Conservation (phyloP, 1,140 invertebrate genomes). For the Cydia strobilella region DNA sequence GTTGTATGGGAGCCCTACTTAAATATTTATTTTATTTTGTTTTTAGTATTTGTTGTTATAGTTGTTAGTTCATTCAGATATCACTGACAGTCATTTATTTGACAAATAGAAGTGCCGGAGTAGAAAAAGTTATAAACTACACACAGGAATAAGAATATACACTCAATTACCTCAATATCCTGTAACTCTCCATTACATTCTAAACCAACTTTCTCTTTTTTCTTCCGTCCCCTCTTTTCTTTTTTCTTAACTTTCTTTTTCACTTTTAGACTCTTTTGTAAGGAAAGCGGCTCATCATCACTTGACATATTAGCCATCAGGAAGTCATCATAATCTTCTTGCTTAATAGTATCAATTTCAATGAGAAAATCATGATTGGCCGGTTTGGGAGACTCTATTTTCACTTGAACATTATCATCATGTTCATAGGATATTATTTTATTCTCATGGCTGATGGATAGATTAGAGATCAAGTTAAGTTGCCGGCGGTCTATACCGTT, state of each 20-base stretch:
- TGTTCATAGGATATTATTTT: neutral
- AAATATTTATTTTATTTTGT: too few relatives aligned
- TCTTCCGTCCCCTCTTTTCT: slow-evolving; percentile 39
- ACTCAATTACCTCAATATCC: neutral
- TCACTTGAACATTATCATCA: neutral
- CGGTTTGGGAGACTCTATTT: neutral
- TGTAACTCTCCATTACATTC: slow-evolving; percentile 4
- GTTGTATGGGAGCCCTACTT: too few relatives aligned
- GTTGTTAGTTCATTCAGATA: too few relatives aligned
- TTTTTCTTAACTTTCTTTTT: slow-evolving; percentile 39
- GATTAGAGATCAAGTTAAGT: neutral
- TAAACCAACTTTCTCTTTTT: slow-evolving; percentile 39
- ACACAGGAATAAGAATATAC: neutral
- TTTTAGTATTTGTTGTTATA: too few relatives aligned
- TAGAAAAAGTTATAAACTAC: too few relatives aligned
- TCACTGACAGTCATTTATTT: too few relatives aligned
- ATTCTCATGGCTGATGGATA: neutral
- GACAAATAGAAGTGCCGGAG: too few relatives aligned
- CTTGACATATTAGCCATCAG: slow-evolving; percentile 18
- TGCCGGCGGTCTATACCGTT: neutral
- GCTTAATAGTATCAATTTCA: slow-evolving; percentile 1
- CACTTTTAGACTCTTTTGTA: slow-evolving; percentile 39
- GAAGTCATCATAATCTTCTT: slow-evolving; percentile 30
- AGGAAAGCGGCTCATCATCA: slow-evolving; percentile 37
- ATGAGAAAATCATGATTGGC: neutral